phyloP scores from a whole-genome alignment of 2,888 invertebrate genomes.

The Selenia dentaria region DNA sequence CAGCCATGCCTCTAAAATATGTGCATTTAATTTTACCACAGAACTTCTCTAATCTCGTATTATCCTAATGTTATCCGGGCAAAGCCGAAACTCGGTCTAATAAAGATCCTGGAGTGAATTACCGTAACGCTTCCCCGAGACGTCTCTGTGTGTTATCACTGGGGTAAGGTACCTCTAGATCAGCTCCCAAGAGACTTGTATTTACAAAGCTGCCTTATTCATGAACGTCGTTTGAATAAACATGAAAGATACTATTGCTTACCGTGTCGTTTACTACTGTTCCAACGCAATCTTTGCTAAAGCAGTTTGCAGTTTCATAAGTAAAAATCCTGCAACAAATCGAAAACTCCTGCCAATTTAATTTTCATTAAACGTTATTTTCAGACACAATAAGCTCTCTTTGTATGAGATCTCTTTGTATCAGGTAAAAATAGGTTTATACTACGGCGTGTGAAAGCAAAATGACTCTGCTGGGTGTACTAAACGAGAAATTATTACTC shows the following conservation, averaged over 20 bases:
- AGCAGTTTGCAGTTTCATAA: conserved; percentile 15
- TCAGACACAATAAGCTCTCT: conserved; percentile 47
- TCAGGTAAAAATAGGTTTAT: conserved; percentile 53
- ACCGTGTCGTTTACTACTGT: conserved; percentile 11
- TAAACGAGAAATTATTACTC: conserved; percentile 64
- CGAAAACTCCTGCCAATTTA: conserved; percentile 33
- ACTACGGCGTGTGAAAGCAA: conserved; percentile 56
- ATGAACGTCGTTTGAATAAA: conserved; percentile 76
- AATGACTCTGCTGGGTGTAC: conserved; percentile 68
- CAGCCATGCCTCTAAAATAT: conserved; percentile 33
- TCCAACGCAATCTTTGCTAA: conserved; percentile 16
- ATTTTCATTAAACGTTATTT: conserved; percentile 46
- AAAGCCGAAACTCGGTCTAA: conserved; percentile 57
- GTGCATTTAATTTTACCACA: conserved; percentile 51
- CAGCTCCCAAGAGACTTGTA: conserved; percentile 58
- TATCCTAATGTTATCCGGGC: conserved; percentile 55
- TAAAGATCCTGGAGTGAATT: conserved; percentile 71
- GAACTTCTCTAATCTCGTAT: conserved; percentile 61
- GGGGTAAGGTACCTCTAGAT: conserved; percentile 35
- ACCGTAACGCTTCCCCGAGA: conserved; percentile 49
- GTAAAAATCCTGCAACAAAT: conserved; percentile 31
- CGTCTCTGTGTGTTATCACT: conserved; percentile 62
- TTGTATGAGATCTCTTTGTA: conserved; percentile 45
- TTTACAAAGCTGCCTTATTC: conserved; percentile 75
- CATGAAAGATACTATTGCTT: conserved; percentile 62